Evolutionary conservation across 2,888 invertebrate species (phyloP).

Genomic region (Noctuana brunneofusca): DNA sequence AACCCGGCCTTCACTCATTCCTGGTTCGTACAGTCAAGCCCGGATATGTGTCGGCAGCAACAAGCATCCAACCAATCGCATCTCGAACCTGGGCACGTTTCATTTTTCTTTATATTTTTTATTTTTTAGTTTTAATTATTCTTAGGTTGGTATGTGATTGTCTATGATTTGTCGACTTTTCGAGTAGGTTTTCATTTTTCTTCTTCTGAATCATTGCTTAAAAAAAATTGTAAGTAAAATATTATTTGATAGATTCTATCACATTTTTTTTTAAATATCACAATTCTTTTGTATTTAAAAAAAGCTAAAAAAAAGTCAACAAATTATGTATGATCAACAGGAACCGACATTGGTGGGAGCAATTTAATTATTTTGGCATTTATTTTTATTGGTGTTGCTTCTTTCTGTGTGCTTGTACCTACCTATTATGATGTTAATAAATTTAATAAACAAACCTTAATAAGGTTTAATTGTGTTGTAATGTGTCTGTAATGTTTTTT

Average conservation of each 20-base stretch:
- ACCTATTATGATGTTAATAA: constrained; percentile 22
- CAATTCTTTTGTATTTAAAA: too few species aligned
- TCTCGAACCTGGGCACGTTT: constrained; percentile 96
- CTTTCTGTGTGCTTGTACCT: constrained; percentile 43
- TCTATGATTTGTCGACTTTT: constrained; percentile 4
- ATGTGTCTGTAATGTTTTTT: too few species aligned
- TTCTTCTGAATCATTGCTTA: too few species aligned
- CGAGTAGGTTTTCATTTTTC: neutral
- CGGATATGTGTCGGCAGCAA: constrained; percentile 95
- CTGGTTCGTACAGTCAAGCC: constrained; percentile 95
- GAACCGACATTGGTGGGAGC: constrained; percentile 23
- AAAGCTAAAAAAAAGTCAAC: constrained; percentile 44
- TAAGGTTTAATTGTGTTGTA: neutral
- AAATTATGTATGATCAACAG: constrained; percentile 35
- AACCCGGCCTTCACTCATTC: constrained; percentile 94
- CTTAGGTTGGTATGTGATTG: constrained; percentile 13
- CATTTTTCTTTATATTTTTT: constrained; percentile 81
- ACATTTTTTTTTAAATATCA: too few species aligned
- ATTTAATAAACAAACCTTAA: neutral
- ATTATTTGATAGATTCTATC: too few species aligned
- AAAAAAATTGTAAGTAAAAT: too few species aligned
- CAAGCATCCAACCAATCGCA: constrained; percentile 88
- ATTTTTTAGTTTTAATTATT: constrained; percentile 55
- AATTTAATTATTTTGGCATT: constrained; percentile 45
- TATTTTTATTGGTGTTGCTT: constrained; percentile 46